Percentiles rank a stretch among this genome's conserved stretches.
phyloP scores from a whole-genome alignment of 2,797 vertebrate genomes.

The Lithobates pipiens region DNA sequence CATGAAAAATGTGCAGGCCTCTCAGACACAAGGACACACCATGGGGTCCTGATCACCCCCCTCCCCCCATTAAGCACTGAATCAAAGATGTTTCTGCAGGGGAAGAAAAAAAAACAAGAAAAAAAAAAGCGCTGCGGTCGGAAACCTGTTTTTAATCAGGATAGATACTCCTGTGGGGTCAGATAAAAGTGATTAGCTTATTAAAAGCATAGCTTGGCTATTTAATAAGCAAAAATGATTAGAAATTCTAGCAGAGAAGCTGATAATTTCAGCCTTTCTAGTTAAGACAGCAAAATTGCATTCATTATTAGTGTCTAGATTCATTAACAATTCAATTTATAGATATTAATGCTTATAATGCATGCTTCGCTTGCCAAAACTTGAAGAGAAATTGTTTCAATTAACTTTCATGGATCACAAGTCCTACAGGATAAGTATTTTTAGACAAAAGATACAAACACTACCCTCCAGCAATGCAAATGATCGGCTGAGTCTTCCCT shows the following conservation, averaged over 20 bases:
- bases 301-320: constrained; percentile 86
- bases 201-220: constrained; percentile 83
- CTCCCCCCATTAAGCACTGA: background rate
- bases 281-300: constrained; percentile 84
- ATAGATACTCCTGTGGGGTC: constrained; percentile 79
- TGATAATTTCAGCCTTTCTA: constrained; percentile 84
- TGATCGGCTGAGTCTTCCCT: constrained; percentile 77
- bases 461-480: constrained; percentile 79
- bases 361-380: constrained; percentile 84
- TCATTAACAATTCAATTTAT: constrained; percentile 88
- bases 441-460: constrained; percentile 84
- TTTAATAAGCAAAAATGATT: constrained; percentile 85
- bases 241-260: constrained; percentile 81
- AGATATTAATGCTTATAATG: constrained; percentile 86
- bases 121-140: constrained; percentile 75
- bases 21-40: constrained; percentile 24
- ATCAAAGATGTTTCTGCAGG: constrained; percentile 1
- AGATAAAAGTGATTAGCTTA: constrained; percentile 84
- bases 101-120: constrained; percentile 46
- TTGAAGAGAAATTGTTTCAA: constrained; percentile 86
- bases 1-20: too few species aligned
- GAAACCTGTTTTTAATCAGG: constrained; percentile 80
- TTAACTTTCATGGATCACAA: constrained; percentile 85
- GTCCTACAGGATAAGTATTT: constrained; percentile 80
- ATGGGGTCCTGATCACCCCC: constrained; percentile 46